Evolutionary conservation across 1,140 invertebrate genomes (phyloP).

Genomic region (Pteromalus puparum): DNA sequence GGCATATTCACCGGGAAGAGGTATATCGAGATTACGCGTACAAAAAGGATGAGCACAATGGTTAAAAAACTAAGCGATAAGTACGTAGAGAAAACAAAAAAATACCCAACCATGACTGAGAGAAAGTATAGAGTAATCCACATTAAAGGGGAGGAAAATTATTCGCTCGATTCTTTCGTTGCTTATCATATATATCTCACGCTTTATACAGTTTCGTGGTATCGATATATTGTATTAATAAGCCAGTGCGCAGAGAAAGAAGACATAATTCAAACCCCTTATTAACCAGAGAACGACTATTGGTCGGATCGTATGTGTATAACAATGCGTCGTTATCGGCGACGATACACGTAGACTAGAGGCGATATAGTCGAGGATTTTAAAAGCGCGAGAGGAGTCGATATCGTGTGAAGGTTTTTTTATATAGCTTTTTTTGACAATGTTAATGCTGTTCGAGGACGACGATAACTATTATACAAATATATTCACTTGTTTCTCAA

Average conservation of each 20-base stretch:
- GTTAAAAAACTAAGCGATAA: constrained; percentile 29
- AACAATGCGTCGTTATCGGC: no score
- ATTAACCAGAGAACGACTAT: not conserved
- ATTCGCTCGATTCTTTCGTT: no score
- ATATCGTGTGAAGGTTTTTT: not conserved
- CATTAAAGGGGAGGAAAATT: no score
- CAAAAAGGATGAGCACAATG: constrained; percentile 26
- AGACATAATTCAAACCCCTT: no score
- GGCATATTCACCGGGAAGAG: not conserved
- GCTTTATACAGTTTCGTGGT: no score
- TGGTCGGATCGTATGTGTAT: not conserved
- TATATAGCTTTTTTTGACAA: not conserved
- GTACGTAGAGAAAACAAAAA: not conserved
- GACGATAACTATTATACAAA: not conserved
- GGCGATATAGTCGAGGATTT: not conserved
- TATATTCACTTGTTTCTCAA: not conserved
- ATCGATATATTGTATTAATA: no score
- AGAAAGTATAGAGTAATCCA: no score
- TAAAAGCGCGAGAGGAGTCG: no score
- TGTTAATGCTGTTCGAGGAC: not conserved
- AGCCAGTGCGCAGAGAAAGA: no score
- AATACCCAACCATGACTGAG: no score
- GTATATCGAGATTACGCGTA: not conserved
- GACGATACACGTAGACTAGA: not conserved
- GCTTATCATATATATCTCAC: no score